These are phyloP conservation scores for Solenodon paradoxus DNA, from an alignment of 2,113 vertebrate species.

Conservation along the genomic window DNA sequence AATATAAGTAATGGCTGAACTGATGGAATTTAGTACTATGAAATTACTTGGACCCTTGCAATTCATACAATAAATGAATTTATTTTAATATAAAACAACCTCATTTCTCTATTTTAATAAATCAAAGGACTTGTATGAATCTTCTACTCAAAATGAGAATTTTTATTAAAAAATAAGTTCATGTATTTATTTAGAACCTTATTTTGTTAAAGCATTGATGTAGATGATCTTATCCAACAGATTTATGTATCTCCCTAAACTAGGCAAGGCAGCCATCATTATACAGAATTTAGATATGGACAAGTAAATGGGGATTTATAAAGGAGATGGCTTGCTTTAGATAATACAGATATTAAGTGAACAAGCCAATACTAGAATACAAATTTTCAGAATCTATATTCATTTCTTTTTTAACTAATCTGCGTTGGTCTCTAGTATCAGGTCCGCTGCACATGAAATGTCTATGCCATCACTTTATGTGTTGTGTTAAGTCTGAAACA, in stretches of 20 bases:
- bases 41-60: background rate
- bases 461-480: background rate
- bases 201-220: background rate
- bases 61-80: background rate
- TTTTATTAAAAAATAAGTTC: background rate
- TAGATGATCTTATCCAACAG: background rate
- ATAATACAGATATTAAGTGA: background rate
- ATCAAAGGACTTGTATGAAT: background rate
- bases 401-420: background rate
- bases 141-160: background rate
- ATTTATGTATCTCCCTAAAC: background rate
- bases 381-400: background rate
- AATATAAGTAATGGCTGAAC: constrained; percentile 6
- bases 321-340: background rate
- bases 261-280: background rate
- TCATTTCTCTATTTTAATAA: background rate
- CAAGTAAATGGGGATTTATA: background rate
- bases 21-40: background rate
- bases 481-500: background rate
- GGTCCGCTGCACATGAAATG: background rate
- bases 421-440: background rate
- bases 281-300: background rate
- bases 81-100: background rate
- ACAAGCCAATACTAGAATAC: background rate
- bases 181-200: background rate